These are phyloP conservation scores for Gibbula magus DNA, from an alignment of 2,888 invertebrate species.

Conservation along the genomic window DNA sequence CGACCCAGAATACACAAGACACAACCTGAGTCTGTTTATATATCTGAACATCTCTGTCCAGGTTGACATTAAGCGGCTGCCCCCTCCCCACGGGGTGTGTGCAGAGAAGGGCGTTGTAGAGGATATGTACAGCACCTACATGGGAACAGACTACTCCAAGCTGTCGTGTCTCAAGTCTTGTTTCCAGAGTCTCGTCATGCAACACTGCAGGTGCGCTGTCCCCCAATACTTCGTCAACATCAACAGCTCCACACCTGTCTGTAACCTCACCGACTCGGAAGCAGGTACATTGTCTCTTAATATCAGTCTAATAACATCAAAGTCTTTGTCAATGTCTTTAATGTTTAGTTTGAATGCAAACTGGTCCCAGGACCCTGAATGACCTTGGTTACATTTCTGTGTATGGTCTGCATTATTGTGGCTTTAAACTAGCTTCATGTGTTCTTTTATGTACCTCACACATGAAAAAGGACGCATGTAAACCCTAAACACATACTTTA, in stretches of 20 bases:
- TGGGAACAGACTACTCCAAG: slow-evolving; percentile 59
- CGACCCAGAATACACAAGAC: too few species aligned
- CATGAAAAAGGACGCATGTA: too few species aligned
- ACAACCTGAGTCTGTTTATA: too few species aligned
- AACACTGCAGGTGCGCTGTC: slow-evolving; percentile 67
- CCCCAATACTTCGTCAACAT: slow-evolving; percentile 50
- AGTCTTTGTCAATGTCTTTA: too few species aligned
- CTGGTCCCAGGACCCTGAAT: too few species aligned
- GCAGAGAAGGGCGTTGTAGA: slow-evolving; percentile 38
- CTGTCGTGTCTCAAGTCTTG: slow-evolving; percentile 74
- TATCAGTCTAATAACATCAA: too few species aligned
- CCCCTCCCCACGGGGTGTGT: slow-evolving; percentile 72
- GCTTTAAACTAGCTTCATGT: too few species aligned
- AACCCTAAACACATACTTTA: too few species aligned
- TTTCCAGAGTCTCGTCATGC: slow-evolving; percentile 65
- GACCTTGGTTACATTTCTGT: too few species aligned
- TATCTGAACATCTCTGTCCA: slow-evolving; percentile 34
- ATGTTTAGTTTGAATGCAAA: too few species aligned
- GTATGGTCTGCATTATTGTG: too few species aligned
- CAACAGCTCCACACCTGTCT: slow-evolving; percentile 36
- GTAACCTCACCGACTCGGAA: slow-evolving; percentile 42
- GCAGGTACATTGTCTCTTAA: slow-evolving; percentile 46
- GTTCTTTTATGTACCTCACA: too few species aligned
- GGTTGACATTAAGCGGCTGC: slow-evolving; percentile 61
- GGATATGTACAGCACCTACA: slow-evolving; percentile 48